Percentiles rank a stretch among this genome's conserved stretches.
Conservation (phyloP, 2,113 vertebrate genomes). For the Chionomys nivalis region DNA sequence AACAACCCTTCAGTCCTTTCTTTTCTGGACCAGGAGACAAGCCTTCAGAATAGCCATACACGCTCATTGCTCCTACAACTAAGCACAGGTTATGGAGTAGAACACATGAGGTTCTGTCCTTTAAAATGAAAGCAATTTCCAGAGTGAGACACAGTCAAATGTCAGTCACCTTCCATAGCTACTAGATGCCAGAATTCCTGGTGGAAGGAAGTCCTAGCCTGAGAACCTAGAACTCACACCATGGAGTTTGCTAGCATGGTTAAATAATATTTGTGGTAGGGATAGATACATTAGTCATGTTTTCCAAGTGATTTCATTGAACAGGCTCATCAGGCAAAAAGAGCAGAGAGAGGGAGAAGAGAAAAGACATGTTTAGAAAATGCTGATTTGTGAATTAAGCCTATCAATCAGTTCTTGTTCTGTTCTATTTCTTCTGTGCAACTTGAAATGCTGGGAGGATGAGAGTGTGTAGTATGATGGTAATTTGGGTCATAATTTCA, state of each 20-base stretch:
- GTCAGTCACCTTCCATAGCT: too few species aligned
- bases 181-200: background rate
- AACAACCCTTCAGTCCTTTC: background rate
- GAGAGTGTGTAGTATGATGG: background rate
- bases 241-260: background rate
- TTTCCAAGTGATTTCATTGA: background rate
- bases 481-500: conserved; percentile 9
- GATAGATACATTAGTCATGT: background rate
- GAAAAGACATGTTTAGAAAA: background rate
- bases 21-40: background rate
- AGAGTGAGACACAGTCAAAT: background rate
- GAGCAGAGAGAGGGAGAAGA: background rate
- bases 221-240: too few species aligned
- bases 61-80: background rate
- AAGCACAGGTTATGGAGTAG: fast-evolving
- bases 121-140: background rate
- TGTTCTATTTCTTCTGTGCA: background rate
- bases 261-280: background rate
- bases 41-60: background rate
- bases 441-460: background rate
- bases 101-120: background rate
- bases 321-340: background rate
- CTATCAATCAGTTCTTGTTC: background rate
- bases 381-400: background rate
- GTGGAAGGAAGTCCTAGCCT: background rate